Percentiles rank a stretch among this genome's conserved stretches.
Conservation (phyloP, 2,113 vertebrate species). For the Stegastes partitus region DNA sequence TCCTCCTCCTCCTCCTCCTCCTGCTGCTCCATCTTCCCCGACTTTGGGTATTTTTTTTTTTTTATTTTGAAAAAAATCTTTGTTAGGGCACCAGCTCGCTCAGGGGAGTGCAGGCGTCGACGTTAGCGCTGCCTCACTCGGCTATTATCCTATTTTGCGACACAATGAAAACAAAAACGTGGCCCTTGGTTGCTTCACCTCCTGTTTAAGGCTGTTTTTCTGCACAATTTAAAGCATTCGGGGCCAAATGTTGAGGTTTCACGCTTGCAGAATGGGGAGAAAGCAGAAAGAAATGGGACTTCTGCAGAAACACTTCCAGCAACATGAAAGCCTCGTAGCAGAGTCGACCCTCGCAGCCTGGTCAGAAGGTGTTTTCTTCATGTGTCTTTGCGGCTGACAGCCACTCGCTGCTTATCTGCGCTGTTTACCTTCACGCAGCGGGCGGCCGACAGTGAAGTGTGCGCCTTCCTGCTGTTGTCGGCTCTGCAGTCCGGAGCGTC, state of each 20-base stretch:
- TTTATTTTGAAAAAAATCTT: slow-evolving; percentile 65
- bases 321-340: slow-evolving; percentile 9
- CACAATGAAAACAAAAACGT: slow-evolving; percentile 32
- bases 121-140: slow-evolving; percentile 52
- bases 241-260: neutral
- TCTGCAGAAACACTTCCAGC: slow-evolving; percentile 1
- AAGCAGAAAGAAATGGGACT: neutral
- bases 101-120: slow-evolving; percentile 50
- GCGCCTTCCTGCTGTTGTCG: slow-evolving; percentile 42
- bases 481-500: slow-evolving; percentile 30
- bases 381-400: slow-evolving; percentile 33
- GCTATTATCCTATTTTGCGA: slow-evolving; percentile 50
- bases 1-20: neutral
- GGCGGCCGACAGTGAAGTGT: slow-evolving; percentile 18
- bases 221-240: neutral
- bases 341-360: neutral
- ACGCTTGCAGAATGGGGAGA: slow-evolving; percentile 1
- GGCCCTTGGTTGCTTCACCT: slow-evolving; percentile 24
- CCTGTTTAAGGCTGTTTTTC: neutral
- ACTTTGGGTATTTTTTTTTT: slow-evolving; percentile 24
- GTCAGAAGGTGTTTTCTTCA: slow-evolving; percentile 35
- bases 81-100: slow-evolving; percentile 64
- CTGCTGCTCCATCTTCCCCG: slow-evolving; percentile 42
- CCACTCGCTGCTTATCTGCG: slow-evolving; percentile 22
- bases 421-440: slow-evolving; percentile 35